Base-by-base conservation (phyloP, 2,113 vertebrate genomes). In the Paracanthobrama guichenoti region DNA sequence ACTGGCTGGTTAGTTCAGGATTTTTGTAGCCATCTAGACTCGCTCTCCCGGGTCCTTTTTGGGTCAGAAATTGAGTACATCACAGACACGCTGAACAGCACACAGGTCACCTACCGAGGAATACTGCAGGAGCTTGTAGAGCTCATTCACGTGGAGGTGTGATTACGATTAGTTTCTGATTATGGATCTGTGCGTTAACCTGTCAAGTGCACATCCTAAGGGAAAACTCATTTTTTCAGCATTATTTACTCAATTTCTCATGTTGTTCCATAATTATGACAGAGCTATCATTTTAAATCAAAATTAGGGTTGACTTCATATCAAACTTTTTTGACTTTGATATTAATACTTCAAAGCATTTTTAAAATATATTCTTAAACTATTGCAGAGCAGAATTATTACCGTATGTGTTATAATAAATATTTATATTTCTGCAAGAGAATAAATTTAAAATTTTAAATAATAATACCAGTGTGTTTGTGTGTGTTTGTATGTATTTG, bases 21-120 rank as follows among this genome's bases (percentile, higher is more conserved):
- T 35, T 96, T 98, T 79, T 92, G 98, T 59, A 94, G 92, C 86
- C 95, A 97, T 89, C 95, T 99, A 72, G 96, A 94, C 5, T 95
- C 95, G 55, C n/a, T 97, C 97, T 8, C 98, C 98, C 0, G 98
- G 95, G 3, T 96, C 97, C 84, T n/a, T n/a, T 99, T 98, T 91
- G 97, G 98, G 90, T 93, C 90, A 0, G 97, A 98, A 87, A 94
- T 97, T 83, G 95, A 95, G n/a, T 90, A 94, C 22, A 97, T 99
- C 89, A 92, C 95, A 0, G 91, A 92, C 62, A 94, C 92, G 44
- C 88, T 99, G 80, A 98, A 97, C 87, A 90, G 89, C 73, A n/a
- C n/a, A n/a, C 97, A 94, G 88, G 95, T 99, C 67, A 95, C n/a
- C 94, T 44, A 94, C 95, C 9, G 96, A 97, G 60, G 96, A 96